These are phyloP conservation scores for Solenodon paradoxus DNA, from an alignment of 2,113 vertebrate species.

Conservation along the genomic window DNA sequence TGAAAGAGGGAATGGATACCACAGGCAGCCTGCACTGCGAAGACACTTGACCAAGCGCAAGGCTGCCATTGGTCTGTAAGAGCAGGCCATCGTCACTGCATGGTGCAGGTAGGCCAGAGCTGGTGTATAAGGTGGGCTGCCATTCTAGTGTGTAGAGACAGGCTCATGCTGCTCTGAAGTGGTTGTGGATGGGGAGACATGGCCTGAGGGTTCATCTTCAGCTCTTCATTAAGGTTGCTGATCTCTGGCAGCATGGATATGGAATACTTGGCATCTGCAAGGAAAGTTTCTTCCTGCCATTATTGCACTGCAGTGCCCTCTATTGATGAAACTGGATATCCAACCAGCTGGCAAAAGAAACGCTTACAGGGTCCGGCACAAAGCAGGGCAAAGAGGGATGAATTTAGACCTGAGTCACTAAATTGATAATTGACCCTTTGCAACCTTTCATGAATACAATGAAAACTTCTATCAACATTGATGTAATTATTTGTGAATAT, in stretches of 20 bases:
- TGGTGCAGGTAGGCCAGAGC: neutral
- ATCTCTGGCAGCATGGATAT: too few species aligned
- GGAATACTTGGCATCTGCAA: neutral
- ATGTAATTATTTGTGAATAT: neutral
- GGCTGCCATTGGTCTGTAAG: neutral
- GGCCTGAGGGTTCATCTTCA: neutral
- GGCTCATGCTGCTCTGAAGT: neutral
- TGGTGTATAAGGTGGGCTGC: neutral
- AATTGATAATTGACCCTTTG: neutral
- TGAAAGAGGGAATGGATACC: neutral
- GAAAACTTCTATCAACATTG: neutral
- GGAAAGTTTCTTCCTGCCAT: neutral
- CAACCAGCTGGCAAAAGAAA: neutral
- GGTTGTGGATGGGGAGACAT: neutral
- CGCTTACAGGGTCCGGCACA: neutral
- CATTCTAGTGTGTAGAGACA: too few species aligned
- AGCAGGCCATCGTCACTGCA: neutral
- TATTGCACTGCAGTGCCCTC: neutral
- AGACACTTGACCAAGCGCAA: neutral
- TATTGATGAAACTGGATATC: neutral
- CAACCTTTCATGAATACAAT: neutral
- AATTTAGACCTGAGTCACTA: neutral
- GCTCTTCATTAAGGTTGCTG: neutral
- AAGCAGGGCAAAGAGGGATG: neutral
- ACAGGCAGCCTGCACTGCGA: neutral